These are phyloP conservation scores for Neosilurus hyrtlii DNA, from an alignment of 2,797 vertebrate genomes.

Conservation along the genomic window DNA sequence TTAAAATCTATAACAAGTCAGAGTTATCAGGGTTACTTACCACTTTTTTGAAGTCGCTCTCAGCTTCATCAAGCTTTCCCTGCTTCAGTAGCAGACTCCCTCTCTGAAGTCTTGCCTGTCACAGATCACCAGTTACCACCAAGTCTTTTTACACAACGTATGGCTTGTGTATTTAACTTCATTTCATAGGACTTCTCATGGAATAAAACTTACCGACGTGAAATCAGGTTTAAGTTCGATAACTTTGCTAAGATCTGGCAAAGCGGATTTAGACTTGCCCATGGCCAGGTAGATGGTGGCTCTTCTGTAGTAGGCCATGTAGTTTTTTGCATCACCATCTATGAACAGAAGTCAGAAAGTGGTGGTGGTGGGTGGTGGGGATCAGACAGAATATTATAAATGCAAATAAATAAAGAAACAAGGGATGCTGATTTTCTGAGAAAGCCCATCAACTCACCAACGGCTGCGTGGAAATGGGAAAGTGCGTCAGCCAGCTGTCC, in stretches of 20 bases:
- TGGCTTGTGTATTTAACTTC: neutral
- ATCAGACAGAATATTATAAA: no score
- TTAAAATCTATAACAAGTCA: neutral
- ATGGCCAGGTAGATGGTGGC: slow-evolving; percentile 95
- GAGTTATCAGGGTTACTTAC: slow-evolving; percentile 65
- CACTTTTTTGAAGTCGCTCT: slow-evolving; percentile 93
- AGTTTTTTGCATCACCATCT: slow-evolving; percentile 95
- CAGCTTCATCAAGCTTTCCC: slow-evolving; percentile 91
- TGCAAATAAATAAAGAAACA: neutral
- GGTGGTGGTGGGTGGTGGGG: neutral
- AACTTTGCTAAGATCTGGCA: slow-evolving; percentile 93
- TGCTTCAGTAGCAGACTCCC: slow-evolving; percentile 92
- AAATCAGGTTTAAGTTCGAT: slow-evolving; percentile 97
- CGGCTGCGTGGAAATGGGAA: slow-evolving; percentile 94
- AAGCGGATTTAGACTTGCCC: slow-evolving; percentile 97
- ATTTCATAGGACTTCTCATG: neutral
- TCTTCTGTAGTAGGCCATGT: slow-evolving; percentile 94
- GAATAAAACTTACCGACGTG: slow-evolving; percentile 84
- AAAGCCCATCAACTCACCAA: slow-evolving; percentile 76
- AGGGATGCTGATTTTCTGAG: neutral
- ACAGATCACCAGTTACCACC: neutral
- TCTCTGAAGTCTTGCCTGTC: slow-evolving; percentile 90
- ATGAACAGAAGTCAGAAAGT: slow-evolving; percentile 35
- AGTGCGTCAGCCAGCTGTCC: slow-evolving; percentile 95
- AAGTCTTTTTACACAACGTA: neutral